Evolutionary conservation across 2,113 vertebrate genomes (phyloP).

Genomic region (Chrysemys picta): DNA sequence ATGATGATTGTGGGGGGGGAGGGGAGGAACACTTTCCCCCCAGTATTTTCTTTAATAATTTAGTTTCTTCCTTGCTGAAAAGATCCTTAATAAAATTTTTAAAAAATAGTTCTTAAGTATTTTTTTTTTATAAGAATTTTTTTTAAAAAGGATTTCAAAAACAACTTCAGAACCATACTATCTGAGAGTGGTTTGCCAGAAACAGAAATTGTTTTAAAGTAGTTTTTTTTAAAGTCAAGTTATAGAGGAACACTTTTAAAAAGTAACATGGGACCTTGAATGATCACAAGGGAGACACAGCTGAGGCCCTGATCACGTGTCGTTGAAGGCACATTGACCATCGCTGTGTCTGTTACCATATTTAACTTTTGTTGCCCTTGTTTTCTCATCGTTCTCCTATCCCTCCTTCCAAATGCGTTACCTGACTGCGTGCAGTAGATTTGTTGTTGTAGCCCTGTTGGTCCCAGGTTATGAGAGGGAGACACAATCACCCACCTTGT

Average conservation of each 20-base stretch:
- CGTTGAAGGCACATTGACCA: accelerated
- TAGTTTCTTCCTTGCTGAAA: neutral
- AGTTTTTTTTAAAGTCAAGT: neutral
- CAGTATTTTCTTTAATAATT: neutral
- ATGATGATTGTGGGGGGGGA: too few species aligned
- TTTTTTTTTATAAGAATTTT: neutral
- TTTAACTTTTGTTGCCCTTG: accelerated
- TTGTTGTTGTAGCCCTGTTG: neutral
- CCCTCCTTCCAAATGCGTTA: neutral
- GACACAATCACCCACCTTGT: neutral
- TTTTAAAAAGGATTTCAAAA: neutral
- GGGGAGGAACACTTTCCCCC: neutral
- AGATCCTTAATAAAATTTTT: neutral
- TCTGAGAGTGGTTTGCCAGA: neutral
- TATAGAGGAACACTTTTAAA: neutral
- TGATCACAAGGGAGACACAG: neutral
- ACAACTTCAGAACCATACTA: neutral
- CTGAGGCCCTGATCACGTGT: neutral
- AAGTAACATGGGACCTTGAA: accelerated
- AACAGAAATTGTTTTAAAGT: neutral
- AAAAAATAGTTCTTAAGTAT: neutral
- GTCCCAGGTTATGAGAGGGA: neutral
- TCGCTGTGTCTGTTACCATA: accelerated
- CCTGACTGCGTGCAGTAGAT: neutral
- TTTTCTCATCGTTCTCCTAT: neutral